A percentile compares a stretch with the other conserved stretches of the same genome.
phyloP scores from a whole-genome alignment of 2,888 invertebrate species.

The Podabrus alpinus region DNA sequence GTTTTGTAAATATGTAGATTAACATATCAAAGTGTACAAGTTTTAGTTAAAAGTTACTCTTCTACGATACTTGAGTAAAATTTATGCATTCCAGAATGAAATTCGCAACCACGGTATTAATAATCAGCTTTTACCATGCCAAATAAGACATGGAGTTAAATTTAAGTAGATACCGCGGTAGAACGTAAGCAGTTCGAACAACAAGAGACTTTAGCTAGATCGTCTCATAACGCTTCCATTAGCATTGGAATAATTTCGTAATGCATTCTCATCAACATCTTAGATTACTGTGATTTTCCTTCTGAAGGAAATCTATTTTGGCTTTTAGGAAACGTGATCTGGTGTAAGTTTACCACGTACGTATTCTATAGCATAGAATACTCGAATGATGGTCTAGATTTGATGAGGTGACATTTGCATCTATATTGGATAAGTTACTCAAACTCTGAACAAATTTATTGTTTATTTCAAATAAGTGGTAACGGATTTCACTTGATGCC shows the following conservation, averaged over 20 bases:
- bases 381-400: conserved; percentile 21
- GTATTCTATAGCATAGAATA: conserved; percentile 6
- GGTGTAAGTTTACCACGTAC: conserved; percentile 23
- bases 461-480: conserved; percentile 17
- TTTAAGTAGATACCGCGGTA: conserved; percentile 18
- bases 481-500: not conserved
- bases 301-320: conserved; percentile 27
- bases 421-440: conserved; percentile 27
- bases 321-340: conserved; percentile 28
- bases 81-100: conserved; percentile 16
- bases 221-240: conserved; percentile 30
- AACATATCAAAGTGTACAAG: conserved; percentile 1
- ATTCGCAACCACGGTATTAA: conserved; percentile 12
- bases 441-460: conserved; percentile 21
- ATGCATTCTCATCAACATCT: conserved; percentile 32
- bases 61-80: not conserved
- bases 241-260: conserved; percentile 28
- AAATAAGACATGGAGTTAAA: conserved; percentile 15
- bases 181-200: conserved; percentile 26
- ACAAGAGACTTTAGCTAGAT: conserved; percentile 23
- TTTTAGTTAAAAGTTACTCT: not conserved
- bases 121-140: conserved; percentile 7
- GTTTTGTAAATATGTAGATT: not conserved
- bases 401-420: conserved; percentile 27
- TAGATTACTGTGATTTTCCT: conserved; percentile 28